Conservation (phyloP, 1,140 invertebrate genomes). For the Polypedilum vanderplanki region DNA sequence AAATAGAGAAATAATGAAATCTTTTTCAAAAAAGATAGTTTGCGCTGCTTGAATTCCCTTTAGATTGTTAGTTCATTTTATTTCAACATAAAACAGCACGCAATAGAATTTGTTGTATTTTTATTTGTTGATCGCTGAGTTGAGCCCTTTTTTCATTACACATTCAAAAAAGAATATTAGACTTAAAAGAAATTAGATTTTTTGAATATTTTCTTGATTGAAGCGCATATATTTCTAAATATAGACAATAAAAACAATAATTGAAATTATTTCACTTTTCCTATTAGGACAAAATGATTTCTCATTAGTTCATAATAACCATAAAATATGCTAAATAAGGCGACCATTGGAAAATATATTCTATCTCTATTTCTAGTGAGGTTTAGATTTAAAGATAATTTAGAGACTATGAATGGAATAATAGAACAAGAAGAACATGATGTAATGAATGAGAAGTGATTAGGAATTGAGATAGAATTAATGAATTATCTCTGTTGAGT, state of each 20-base stretch:
- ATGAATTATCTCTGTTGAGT: neutral
- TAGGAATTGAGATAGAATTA: slow-evolving; percentile 11
- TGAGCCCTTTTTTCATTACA: neutral
- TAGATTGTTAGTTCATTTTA: neutral
- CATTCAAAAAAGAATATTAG: neutral
- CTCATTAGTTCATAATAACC: too few relatives aligned
- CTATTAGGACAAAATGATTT: too few relatives aligned
- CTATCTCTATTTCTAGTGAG: too few relatives aligned
- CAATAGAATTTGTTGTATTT: slow-evolving; percentile 12
- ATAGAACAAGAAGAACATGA: neutral
- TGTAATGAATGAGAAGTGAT: neutral
- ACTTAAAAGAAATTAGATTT: too few relatives aligned
- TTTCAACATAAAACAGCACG: neutral
- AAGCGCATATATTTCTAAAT: too few relatives aligned
- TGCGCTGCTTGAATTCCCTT: neutral
- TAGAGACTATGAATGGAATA: neutral
- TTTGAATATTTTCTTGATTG: too few relatives aligned
- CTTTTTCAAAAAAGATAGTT: neutral
- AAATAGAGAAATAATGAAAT: too few relatives aligned
- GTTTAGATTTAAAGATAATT: neutral
- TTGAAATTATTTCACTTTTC: too few relatives aligned
- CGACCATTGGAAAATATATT: too few relatives aligned
- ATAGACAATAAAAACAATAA: too few relatives aligned
- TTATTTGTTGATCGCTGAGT: neutral
- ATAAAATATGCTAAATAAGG: too few relatives aligned